phyloP scores from a whole-genome alignment of 2,888 invertebrate genomes.

The Papilio gigon region DNA sequence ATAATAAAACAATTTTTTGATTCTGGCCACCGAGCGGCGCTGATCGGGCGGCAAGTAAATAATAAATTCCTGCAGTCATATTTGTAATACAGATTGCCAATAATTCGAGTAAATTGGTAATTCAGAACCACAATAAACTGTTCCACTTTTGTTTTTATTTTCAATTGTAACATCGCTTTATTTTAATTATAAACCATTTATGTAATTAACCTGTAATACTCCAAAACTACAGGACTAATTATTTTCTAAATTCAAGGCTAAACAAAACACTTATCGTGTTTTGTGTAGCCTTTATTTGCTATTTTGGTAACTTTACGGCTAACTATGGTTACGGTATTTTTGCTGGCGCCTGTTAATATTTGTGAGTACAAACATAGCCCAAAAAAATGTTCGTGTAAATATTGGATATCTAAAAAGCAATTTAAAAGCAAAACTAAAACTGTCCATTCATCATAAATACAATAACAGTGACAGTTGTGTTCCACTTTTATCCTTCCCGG shows the following conservation, averaged over 20 bases:
- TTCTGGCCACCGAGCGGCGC: constrained; percentile 28
- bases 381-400: not conserved
- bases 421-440: constrained; percentile 16
- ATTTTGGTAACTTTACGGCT: no score
- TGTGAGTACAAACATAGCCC: not conserved
- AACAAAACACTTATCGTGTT: no score
- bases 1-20: constrained; percentile 19
- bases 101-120: constrained; percentile 35
- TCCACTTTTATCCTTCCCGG: constrained; percentile 13
- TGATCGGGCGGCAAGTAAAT: constrained; percentile 34
- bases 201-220: no score
- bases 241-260: no score
- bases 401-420: not conserved
- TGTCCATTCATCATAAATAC: constrained; percentile 16
- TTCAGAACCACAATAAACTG: constrained; percentile 27
- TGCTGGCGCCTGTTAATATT: no score
- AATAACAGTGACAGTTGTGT: constrained; percentile 15
- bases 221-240: no score
- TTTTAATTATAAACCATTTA: no score
- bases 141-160: constrained; percentile 16
- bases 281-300: no score
- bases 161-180: constrained; percentile 1
- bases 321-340: no score
- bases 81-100: constrained; percentile 39
- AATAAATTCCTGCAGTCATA: constrained; percentile 36